Conservation (phyloP, 2,797 vertebrate genomes). For the Argyrosomus regius region DNA sequence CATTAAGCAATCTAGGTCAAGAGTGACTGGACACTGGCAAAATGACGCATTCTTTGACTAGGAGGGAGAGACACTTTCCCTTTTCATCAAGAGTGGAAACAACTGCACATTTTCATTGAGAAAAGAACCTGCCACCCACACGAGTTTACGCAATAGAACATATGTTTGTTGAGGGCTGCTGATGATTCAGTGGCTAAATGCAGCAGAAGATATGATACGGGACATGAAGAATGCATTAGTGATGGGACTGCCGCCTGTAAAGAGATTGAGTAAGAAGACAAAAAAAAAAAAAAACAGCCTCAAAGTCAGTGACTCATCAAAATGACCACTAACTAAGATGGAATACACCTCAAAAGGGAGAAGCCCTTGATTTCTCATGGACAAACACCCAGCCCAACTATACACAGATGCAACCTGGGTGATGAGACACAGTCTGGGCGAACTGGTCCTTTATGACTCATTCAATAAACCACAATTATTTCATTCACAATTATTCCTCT, state of each 20-base stretch:
- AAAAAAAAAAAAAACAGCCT: conserved; percentile 34
- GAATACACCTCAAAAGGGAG: conserved; percentile 18
- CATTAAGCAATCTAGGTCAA: neutral
- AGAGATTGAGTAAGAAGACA: conserved; percentile 38
- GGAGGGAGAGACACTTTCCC: conserved; percentile 43
- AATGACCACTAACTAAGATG: conserved; percentile 45
- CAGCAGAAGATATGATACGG: conserved; percentile 40
- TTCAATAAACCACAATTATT: neutral
- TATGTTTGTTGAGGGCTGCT: conserved; percentile 19
- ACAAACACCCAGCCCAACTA: neutral
- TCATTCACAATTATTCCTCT: conserved; percentile 32
- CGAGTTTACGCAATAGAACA: conserved; percentile 3
- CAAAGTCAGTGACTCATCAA: conserved; percentile 60
- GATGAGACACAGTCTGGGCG: conserved; percentile 39
- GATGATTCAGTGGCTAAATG: conserved; percentile 61
- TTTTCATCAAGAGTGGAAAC: conserved; percentile 23
- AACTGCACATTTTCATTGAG: conserved; percentile 32
- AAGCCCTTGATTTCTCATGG: conserved; percentile 9
- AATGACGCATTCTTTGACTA: conserved; percentile 31
- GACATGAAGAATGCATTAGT: conserved; percentile 57
- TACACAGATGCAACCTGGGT: conserved; percentile 18
- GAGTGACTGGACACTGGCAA: neutral
- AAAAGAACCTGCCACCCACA: conserved; percentile 17
- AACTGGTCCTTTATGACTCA: conserved; percentile 50
- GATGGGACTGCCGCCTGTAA: conserved; percentile 31